phyloP scores from a whole-genome alignment of 2,888 invertebrate species.

The Flexamia atlantica region DNA sequence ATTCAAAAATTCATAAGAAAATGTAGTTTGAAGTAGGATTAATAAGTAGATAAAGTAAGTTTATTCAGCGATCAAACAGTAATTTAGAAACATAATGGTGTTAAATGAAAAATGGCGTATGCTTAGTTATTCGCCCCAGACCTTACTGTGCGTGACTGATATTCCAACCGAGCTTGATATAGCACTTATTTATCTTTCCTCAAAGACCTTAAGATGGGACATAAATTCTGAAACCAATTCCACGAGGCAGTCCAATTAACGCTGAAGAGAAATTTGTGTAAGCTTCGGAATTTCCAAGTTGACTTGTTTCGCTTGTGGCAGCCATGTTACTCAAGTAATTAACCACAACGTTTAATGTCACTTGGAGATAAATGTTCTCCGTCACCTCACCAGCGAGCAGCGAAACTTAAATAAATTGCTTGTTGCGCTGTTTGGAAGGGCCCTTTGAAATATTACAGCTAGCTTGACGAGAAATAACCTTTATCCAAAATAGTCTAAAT shows the following conservation, averaged over 20 bases:
- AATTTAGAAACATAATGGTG: too few species aligned
- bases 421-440: background rate
- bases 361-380: constrained; percentile 17
- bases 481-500: too few species aligned
- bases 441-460: background rate
- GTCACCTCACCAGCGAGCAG: constrained; percentile 26
- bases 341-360: constrained; percentile 38
- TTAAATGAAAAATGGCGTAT: too few species aligned
- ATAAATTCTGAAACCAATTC: constrained; percentile 48
- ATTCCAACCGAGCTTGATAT: background rate
- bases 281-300: constrained; percentile 30
- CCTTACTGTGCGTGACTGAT: background rate
- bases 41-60: too few species aligned
- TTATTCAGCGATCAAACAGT: too few species aligned
- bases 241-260: constrained; percentile 45
- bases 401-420: constrained; percentile 5
- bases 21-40: too few species aligned
- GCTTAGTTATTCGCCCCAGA: background rate
- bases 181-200: constrained; percentile 39
- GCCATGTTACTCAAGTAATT: constrained; percentile 36
- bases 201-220: constrained; percentile 44
- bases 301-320: constrained; percentile 38
- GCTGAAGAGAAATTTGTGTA: constrained; percentile 42
- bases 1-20: too few species aligned
- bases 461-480: too few species aligned